Conservation (phyloP, 2,888 invertebrate genomes). For the Entomobrya proxima region DNA sequence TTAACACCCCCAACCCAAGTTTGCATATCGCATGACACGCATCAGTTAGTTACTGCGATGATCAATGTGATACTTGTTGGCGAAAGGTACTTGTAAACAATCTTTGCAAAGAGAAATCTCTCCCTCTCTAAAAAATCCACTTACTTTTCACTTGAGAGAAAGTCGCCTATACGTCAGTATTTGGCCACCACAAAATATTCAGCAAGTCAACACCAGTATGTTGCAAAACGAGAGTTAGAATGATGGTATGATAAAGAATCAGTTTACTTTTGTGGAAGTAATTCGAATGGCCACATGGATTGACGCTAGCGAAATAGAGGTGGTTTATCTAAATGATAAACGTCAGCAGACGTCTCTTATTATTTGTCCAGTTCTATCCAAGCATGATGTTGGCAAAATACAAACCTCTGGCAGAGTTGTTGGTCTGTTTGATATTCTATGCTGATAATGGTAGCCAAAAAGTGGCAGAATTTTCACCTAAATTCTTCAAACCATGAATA, state of each 20-base stretch:
- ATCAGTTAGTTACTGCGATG: not conserved
- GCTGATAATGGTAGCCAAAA: not conserved
- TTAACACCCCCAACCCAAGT: too few species aligned
- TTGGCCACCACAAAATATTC: not conserved
- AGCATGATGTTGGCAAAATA: not conserved
- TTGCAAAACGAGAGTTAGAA: not conserved
- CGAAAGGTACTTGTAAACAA: not conserved
- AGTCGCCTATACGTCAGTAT: not conserved
- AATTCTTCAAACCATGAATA: not conserved
- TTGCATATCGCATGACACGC: not conserved
- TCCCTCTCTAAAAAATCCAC: not conserved
- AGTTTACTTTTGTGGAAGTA: not conserved
- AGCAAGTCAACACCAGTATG: too few species aligned
- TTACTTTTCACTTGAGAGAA: not conserved
- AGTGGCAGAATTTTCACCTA: conserved; percentile 8
- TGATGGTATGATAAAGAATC: not conserved
- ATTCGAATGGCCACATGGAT: conserved; percentile 2
- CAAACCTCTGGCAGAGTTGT: not conserved
- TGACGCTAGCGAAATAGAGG: too few species aligned
- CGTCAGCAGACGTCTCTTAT: not conserved
- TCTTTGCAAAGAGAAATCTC: not conserved
- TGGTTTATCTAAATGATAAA: not conserved
- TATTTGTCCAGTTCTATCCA: not conserved
- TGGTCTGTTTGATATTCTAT: not conserved
- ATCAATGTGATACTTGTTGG: not conserved